phyloP scores from a whole-genome alignment of 2,113 vertebrate genomes.

The Prolemur simus region DNA sequence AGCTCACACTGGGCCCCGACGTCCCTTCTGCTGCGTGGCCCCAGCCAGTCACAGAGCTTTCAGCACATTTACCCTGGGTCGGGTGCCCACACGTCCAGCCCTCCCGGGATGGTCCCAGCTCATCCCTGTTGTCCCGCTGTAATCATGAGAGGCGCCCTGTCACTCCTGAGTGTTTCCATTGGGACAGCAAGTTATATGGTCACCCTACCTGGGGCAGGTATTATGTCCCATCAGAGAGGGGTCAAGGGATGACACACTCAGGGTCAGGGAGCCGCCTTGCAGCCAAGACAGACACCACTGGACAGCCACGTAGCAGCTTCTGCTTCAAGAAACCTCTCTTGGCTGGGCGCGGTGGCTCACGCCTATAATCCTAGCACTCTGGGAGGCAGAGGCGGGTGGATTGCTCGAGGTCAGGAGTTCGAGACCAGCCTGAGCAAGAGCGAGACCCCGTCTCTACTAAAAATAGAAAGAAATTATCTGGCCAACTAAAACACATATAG shows the following conservation, averaged over 20 bases:
- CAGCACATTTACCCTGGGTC: background rate
- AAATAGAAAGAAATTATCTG: no score
- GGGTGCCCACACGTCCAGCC: accelerated
- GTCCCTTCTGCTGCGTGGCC: background rate
- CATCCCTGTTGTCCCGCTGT: background rate
- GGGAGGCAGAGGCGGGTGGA: no score
- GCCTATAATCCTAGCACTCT: no score
- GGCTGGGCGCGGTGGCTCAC: no score
- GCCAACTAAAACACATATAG: no score
- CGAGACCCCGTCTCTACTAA: no score
- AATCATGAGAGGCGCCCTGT: background rate
- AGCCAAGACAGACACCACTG: accelerated
- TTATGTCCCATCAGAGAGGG: no score
- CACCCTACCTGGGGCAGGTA: accelerated
- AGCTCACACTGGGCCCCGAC: background rate
- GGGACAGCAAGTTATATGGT: background rate
- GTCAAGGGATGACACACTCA: background rate
- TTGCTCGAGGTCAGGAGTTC: no score
- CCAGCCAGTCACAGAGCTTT: background rate
- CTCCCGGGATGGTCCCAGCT: accelerated
- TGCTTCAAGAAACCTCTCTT: conserved; percentile 16
- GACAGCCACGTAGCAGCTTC: background rate
- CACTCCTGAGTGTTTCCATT: background rate
- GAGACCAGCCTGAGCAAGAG: no score
- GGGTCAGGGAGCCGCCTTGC: background rate